These are phyloP conservation scores for Porites divaricata DNA, from an alignment of 92 coral and sea anemone genomes.

Conservation along the genomic window DNA sequence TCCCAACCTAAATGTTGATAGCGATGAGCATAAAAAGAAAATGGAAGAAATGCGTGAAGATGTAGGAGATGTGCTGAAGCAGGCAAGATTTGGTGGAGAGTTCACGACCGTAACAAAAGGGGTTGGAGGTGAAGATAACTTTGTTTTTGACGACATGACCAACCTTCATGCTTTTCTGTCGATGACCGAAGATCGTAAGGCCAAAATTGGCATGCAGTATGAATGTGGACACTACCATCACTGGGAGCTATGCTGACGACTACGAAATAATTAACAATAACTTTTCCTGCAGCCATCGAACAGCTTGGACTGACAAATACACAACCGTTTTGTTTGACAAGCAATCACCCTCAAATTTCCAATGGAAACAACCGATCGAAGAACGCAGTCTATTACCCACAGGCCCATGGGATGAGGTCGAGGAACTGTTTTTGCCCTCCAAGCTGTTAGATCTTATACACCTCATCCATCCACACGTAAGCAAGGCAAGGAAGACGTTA, in stretches of 20 bases:
- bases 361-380: slow-evolving; percentile 49
- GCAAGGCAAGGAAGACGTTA: slow-evolving; percentile 16
- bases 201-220: slow-evolving; percentile 37
- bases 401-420: slow-evolving; percentile 38
- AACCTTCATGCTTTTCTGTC: slow-evolving; percentile 36
- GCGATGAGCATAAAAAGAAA: slow-evolving; percentile 29
- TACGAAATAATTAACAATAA: slow-evolving; percentile 40
- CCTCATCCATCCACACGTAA: slow-evolving; percentile 20
- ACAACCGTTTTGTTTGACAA: slow-evolving; percentile 45
- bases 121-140: slow-evolving; percentile 29
- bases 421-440: slow-evolving; percentile 50
- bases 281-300: slow-evolving; percentile 4
- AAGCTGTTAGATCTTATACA: slow-evolving; percentile 36
- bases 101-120: slow-evolving; percentile 42
- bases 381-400: slow-evolving; percentile 14
- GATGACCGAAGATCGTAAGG: slow-evolving; percentile 48
- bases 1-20: slow-evolving; percentile 37
- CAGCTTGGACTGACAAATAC: slow-evolving; percentile 59
- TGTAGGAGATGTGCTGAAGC: slow-evolving; percentile 24
- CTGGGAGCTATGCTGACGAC: slow-evolving; percentile 37
- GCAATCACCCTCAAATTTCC: background rate
- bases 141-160: slow-evolving; percentile 25
- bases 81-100: slow-evolving; percentile 41
- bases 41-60: slow-evolving; percentile 43
- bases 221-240: slow-evolving; percentile 29